These are phyloP conservation scores for Campylorhamphus procurvoides DNA, from an alignment of 2,113 vertebrate species.

Conservation along the genomic window DNA sequence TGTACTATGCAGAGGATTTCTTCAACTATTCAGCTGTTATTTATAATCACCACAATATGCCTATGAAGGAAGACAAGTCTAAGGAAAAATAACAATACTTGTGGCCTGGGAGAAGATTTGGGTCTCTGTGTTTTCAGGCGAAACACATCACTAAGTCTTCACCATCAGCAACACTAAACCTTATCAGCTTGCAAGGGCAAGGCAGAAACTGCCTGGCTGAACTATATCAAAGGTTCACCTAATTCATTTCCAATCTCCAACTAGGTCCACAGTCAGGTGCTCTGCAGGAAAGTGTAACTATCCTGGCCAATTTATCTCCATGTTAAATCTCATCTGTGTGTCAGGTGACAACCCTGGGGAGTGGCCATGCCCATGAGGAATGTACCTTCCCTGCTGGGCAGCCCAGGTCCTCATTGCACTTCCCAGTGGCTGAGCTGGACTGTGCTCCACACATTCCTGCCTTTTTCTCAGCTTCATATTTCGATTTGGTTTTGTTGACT, in stretches of 20 bases:
- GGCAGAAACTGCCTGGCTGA: not conserved
- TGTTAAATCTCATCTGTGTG: fast-evolving
- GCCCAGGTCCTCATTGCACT: not conserved
- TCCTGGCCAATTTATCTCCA: not conserved
- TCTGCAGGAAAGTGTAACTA: not conserved
- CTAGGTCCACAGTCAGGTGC: not conserved
- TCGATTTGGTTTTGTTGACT: conserved; percentile 11
- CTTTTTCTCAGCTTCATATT: not conserved
- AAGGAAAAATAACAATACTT: not conserved
- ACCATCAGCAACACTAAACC: not conserved
- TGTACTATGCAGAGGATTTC: fast-evolving
- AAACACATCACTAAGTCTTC: not conserved
- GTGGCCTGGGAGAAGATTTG: not conserved
- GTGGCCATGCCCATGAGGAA: not conserved
- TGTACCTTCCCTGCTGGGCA: not conserved
- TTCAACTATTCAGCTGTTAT: not conserved
- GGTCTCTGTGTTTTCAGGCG: not conserved
- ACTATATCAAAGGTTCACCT: not conserved
- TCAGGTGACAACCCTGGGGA: not conserved
- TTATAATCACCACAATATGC: not conserved
- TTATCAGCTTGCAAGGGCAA: not conserved
- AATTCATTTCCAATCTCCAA: not conserved
- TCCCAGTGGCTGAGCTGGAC: not conserved
- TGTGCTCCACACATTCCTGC: not conserved
- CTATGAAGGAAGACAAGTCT: not conserved